Evolutionary conservation across 2,113 vertebrate genomes (phyloP).

Genomic region (Stigmatopora nigra): DNA sequence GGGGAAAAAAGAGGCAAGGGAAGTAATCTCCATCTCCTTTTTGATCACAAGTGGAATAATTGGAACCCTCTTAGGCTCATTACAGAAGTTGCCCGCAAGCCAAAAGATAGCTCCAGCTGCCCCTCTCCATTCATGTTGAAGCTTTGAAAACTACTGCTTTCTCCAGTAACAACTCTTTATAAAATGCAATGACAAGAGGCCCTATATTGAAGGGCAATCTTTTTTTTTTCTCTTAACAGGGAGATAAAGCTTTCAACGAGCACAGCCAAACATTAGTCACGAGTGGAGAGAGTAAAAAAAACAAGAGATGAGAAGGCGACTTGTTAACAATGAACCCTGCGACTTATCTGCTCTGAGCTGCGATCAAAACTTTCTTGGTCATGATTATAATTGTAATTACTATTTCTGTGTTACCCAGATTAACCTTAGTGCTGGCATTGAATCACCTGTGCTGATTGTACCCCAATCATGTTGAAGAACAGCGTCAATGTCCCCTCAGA

Average conservation of each 20-base stretch:
- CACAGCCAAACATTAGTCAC: conserved; percentile 47
- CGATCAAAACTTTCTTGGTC: conserved; percentile 57
- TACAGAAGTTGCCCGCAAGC: conserved; percentile 66
- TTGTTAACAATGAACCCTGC: conserved; percentile 15
- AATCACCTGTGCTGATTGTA: conserved; percentile 77
- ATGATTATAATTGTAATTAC: conserved; percentile 63
- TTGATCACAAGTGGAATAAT: conserved; percentile 73
- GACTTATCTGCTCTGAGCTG: conserved; percentile 50
- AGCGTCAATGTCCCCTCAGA: conserved; percentile 83
- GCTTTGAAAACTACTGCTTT: conserved; percentile 63
- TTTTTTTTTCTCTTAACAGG: conserved; percentile 39
- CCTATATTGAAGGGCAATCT: conserved; percentile 58
- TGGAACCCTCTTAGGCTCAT: conserved; percentile 72
- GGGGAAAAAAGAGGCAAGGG: conserved; percentile 55
- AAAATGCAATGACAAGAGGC: conserved; percentile 58
- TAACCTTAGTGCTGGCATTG: conserved; percentile 80
- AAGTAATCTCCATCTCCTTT: conserved; percentile 61
- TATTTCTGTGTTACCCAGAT: conserved; percentile 79
- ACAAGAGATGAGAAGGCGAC: conserved; percentile 14
- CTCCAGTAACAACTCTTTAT: conserved; percentile 56
- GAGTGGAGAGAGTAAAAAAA: conserved; percentile 39
- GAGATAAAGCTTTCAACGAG: conserved; percentile 54
- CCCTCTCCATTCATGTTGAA: conserved; percentile 60
- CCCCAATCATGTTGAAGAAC: conserved; percentile 81
- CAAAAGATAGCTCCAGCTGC: conserved; percentile 63